Conservation (phyloP, 2,888 invertebrate species). For the Cheilosia soror region DNA sequence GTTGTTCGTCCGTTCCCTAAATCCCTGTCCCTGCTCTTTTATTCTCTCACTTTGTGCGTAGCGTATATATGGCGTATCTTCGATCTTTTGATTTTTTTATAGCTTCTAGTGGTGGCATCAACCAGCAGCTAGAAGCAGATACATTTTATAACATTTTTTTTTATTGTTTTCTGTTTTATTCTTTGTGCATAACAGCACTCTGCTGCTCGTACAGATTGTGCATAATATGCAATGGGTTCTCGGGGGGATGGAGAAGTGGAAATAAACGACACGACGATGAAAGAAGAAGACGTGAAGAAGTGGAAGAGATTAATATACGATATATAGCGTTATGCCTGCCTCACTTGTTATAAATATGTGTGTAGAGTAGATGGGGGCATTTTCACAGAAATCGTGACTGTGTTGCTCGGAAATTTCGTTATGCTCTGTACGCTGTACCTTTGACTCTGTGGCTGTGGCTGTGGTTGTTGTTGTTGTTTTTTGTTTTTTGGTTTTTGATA, state of each 20-base stretch:
- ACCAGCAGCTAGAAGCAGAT: slow-evolving; percentile 50
- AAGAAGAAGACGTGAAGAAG: slow-evolving; percentile 46
- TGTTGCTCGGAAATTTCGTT: slow-evolving; percentile 58
- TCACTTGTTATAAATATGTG: slow-evolving; percentile 51
- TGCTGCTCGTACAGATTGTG: slow-evolving; percentile 15
- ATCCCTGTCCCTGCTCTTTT: not conserved
- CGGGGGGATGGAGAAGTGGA: not conserved
- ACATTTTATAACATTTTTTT: slow-evolving; percentile 31
- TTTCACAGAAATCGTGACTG: slow-evolving; percentile 50
- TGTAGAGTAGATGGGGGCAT: slow-evolving; percentile 46
- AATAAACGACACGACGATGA: slow-evolving; percentile 2
- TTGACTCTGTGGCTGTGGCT: not conserved
- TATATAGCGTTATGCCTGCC: slow-evolving; percentile 50
- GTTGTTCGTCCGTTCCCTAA: not conserved
- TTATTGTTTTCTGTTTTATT: slow-evolving; percentile 24
- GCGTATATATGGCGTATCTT: slow-evolving; percentile 22
- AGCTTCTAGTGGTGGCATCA: slow-evolving; percentile 31
- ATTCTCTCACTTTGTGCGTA: slow-evolving; percentile 4
- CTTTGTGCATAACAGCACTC: slow-evolving; percentile 54
- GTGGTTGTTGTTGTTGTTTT: slow-evolving; percentile 5
- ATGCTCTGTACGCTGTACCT: slow-evolving; percentile 22
- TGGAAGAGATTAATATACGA: slow-evolving; percentile 64
- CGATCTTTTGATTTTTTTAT: slow-evolving; percentile 10
- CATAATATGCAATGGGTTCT: slow-evolving; percentile 54
- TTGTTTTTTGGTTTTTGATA: slow-evolving; percentile 9